Percentiles rank a stretch among this genome's conserved stretches.
phyloP scores from a whole-genome alignment of 2,113 vertebrate genomes.

The Electrona antarctica region DNA sequence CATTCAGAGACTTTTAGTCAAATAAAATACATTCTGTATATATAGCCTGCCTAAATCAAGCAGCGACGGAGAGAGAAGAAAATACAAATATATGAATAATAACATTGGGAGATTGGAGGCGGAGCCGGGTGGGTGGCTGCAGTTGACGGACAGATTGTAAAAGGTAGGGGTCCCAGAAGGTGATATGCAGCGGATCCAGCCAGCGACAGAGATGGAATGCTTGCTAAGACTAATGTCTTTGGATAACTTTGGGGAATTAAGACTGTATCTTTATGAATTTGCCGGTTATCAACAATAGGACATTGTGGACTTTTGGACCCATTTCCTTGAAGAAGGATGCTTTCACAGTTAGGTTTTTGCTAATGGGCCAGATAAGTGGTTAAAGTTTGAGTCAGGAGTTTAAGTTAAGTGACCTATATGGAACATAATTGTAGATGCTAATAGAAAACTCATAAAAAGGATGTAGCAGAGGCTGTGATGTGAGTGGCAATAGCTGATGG shows the following conservation, averaged over 20 bases:
- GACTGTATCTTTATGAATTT: background rate
- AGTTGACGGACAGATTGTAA: conserved; percentile 38
- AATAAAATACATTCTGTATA: conserved; percentile 7
- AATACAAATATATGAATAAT: background rate
- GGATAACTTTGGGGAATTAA: conserved; percentile 22
- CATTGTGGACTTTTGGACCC: conserved; percentile 25
- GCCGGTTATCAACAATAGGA: background rate
- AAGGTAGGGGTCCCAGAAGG: conserved; percentile 20
- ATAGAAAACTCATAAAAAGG: conserved; percentile 20
- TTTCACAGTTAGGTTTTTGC: conserved; percentile 8
- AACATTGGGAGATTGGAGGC: conserved; percentile 10
- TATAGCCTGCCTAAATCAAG: conserved; percentile 13
- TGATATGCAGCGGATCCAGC: background rate
- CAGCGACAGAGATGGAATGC: conserved; percentile 22
- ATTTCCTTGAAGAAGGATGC: conserved; percentile 27
- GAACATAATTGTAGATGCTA: conserved; percentile 52
- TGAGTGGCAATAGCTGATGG: conserved; percentile 30
- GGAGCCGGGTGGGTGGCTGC: conserved; percentile 49
- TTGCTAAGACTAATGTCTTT: conserved; percentile 21
- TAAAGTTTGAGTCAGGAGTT: conserved; percentile 26
- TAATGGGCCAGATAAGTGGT: conserved; percentile 19
- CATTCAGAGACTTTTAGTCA: conserved; percentile 63
- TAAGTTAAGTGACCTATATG: conserved; percentile 36
- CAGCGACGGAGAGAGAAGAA: conserved; percentile 18
- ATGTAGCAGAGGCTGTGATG: conserved; percentile 18